phyloP scores from a whole-genome alignment of 2,888 invertebrate species.

The Drosophila robusta region DNA sequence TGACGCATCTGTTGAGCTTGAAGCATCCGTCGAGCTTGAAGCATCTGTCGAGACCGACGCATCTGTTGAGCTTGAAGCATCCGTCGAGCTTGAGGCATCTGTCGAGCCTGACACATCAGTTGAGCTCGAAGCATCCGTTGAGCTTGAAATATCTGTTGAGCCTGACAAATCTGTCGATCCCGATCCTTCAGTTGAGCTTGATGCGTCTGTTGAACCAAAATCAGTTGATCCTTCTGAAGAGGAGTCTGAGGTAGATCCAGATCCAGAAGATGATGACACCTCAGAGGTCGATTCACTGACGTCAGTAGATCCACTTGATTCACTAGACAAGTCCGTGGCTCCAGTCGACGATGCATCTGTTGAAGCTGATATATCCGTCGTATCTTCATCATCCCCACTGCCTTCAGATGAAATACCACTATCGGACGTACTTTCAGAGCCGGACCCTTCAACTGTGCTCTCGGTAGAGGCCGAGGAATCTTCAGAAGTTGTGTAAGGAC shows the following conservation, averaged over 20 bases:
- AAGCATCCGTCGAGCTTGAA: slow-evolving; percentile 30
- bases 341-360: slow-evolving; percentile 29
- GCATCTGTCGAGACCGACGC: slow-evolving; percentile 34
- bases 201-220: slow-evolving; percentile 21
- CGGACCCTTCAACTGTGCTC: slow-evolving; percentile 70
- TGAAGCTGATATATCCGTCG: slow-evolving; percentile 46
- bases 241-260: slow-evolving; percentile 29
- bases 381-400: slow-evolving; percentile 74
- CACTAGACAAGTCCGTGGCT: slow-evolving; percentile 38
- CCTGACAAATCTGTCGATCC: slow-evolving; percentile 31
- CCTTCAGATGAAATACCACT: slow-evolving; percentile 71
- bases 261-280: slow-evolving; percentile 18
- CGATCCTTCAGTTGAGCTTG: slow-evolving; percentile 22
- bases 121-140: slow-evolving; percentile 23
- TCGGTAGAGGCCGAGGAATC: slow-evolving; percentile 74
- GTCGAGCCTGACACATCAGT: slow-evolving; percentile 38
- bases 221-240: slow-evolving; percentile 24
- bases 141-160: slow-evolving; percentile 35
- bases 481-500: slow-evolving; percentile 79
- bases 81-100: slow-evolving; percentile 29
- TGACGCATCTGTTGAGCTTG: slow-evolving; percentile 36
- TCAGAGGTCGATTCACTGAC: slow-evolving; percentile 25
- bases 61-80: slow-evolving; percentile 27
- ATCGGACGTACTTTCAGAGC: slow-evolving; percentile 68
- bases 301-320: slow-evolving; percentile 17